Conservation (phyloP, 1,140 invertebrate genomes). For the Drosophila seguyi region DNA sequence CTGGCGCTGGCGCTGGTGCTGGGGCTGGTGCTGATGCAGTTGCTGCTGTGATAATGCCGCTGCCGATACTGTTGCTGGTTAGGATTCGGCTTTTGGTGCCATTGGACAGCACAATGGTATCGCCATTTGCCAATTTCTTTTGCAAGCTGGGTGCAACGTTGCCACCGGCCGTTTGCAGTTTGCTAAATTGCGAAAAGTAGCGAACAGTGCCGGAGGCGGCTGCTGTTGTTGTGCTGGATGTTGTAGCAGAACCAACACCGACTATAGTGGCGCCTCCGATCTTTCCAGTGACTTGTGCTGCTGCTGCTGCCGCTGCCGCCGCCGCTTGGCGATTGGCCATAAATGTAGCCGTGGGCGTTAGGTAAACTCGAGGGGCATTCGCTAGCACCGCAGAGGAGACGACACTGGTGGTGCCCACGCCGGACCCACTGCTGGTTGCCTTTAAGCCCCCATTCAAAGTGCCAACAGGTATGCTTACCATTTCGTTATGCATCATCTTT, state of each 20-base stretch:
- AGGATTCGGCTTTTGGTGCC: conserved; percentile 57
- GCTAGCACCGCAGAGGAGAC: conserved; percentile 55
- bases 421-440: conserved; percentile 43
- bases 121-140: conserved; percentile 52
- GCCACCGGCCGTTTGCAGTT: conserved; percentile 39
- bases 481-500: conserved; percentile 78
- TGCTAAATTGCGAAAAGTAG: conserved; percentile 71
- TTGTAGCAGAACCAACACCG: conserved; percentile 3
- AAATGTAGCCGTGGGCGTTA: conserved; percentile 53
- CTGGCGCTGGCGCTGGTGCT: background rate
- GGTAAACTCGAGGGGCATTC: conserved; percentile 64
- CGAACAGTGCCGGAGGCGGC: conserved; percentile 46
- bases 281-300: conserved; percentile 13
- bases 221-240: background rate
- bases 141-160: conserved; percentile 19
- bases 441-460: conserved; percentile 71
- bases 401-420: conserved; percentile 46
- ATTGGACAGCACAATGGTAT: conserved; percentile 62
- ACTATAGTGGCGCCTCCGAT: background rate
- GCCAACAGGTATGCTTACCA: conserved; percentile 79
- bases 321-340: conserved; percentile 37
- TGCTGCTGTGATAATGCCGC: background rate
- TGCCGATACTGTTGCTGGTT: background rate
- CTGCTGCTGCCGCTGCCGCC: conserved; percentile 1
- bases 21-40: background rate